These are phyloP conservation scores for Linurgus olivaceus DNA, from an alignment of 2,797 vertebrate genomes.

Conservation along the genomic window DNA sequence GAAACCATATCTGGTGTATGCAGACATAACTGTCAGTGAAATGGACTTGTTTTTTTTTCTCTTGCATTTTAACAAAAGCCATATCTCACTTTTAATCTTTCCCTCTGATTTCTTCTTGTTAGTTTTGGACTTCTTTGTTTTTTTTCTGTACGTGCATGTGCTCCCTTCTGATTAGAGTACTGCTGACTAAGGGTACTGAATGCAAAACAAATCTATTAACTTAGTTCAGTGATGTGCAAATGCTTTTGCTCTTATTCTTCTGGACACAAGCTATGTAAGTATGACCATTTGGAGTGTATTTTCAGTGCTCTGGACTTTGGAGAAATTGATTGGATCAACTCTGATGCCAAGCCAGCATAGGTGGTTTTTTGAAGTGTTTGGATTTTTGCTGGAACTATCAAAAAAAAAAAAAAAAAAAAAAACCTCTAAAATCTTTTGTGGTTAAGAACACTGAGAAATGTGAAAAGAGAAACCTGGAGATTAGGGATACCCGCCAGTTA, in stretches of 20 bases:
- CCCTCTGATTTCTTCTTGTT: background rate
- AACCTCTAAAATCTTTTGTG: background rate
- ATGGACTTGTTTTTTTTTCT: background rate
- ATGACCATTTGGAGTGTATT: background rate
- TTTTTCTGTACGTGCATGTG: background rate
- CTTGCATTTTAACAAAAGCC: background rate
- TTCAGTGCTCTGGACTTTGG: background rate
- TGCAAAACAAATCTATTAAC: background rate
- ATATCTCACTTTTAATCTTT: background rate
- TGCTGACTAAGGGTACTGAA: background rate
- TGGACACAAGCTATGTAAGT: background rate
- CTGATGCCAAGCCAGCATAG: rapidly evolving
- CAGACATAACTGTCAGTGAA: background rate
- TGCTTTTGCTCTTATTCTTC: background rate
- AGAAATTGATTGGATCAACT: background rate
- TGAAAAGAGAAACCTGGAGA: background rate
- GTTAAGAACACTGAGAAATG: background rate
- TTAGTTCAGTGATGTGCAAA: background rate
- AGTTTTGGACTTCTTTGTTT: background rate
- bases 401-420: background rate
- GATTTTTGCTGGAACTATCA: background rate
- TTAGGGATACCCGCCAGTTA: background rate
- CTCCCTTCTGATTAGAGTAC: background rate
- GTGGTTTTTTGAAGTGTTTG: background rate
- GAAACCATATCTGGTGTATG: background rate